phyloP scores from a whole-genome alignment of 2,888 invertebrate genomes.

The Gymnosoma rotundatum region DNA sequence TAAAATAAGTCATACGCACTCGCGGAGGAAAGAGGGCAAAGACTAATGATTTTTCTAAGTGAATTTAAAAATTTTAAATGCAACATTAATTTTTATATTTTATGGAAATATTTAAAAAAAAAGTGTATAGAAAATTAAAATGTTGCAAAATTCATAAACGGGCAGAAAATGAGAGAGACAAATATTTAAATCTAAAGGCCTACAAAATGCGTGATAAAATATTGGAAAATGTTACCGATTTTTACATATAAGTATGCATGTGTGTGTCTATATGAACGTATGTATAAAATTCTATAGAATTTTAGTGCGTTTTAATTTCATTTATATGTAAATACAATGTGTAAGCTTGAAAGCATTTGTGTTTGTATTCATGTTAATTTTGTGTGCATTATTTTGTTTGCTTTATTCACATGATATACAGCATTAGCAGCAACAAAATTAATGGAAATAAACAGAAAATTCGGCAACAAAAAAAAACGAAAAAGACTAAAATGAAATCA shows the following conservation, averaged over 20 bases:
- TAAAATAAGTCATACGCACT: slow-evolving; percentile 40
- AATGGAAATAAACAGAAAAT: slow-evolving; percentile 49
- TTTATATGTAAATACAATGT: slow-evolving; percentile 15
- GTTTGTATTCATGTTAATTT: not conserved
- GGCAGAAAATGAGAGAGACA: not conserved
- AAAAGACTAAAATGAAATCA: not conserved
- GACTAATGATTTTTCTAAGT: no score
- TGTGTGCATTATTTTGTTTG: slow-evolving; percentile 3
- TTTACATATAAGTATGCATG: no score
- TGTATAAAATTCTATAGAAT: not conserved
- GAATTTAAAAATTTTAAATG: slow-evolving; percentile 38
- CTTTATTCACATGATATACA: slow-evolving; percentile 46
- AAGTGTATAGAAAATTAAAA: slow-evolving; percentile 28
- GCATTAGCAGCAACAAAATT: slow-evolving; percentile 57
- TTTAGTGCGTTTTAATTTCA: slow-evolving; percentile 10
- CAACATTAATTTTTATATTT: slow-evolving; percentile 11
- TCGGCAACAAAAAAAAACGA: slow-evolving; percentile 21
- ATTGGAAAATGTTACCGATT: not conserved
- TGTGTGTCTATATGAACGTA: no score
- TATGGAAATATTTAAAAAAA: not conserved
- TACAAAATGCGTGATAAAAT: not conserved
- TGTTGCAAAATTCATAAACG: slow-evolving; percentile 4
- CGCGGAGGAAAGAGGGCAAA: no score
- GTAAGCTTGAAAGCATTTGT: slow-evolving; percentile 9
- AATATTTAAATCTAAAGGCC: not conserved